Evolutionary conservation across 2,797 vertebrate genomes (phyloP).

Genomic region (Chlorospingus semifuscus): DNA sequence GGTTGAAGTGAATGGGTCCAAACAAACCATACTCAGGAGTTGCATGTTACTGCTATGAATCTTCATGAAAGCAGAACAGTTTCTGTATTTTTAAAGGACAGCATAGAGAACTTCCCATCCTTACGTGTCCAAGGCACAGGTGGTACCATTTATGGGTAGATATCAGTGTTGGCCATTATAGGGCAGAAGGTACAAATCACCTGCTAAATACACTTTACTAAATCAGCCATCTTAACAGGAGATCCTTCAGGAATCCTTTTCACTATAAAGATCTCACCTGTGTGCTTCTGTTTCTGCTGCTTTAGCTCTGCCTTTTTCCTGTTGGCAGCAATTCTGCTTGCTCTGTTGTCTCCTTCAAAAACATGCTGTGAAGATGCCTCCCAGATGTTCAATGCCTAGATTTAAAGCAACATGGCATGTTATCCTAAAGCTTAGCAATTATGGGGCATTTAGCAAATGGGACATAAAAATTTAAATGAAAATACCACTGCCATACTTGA

Average conservation of each 20-base stretch:
- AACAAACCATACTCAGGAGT: background rate
- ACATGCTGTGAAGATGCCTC: background rate
- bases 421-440: background rate
- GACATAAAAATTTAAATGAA: background rate
- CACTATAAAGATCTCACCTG: background rate
- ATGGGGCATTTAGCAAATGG: background rate
- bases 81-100: background rate
- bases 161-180: rapidly evolving
- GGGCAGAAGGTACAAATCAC: background rate
- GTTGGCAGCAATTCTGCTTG: background rate
- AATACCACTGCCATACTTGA: background rate
- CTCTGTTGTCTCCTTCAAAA: background rate
- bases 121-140: background rate
- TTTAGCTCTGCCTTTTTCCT: background rate
- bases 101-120: background rate
- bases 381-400: background rate
- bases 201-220: background rate
- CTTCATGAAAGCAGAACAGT: background rate
- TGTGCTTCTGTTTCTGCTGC: background rate
- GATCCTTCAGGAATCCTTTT: background rate
- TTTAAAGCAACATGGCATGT: background rate
- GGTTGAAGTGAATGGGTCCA: background rate
- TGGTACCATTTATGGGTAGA: background rate
- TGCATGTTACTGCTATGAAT: background rate
- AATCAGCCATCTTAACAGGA: background rate